Conservation (phyloP, 2,113 vertebrate genomes). For the Ellobius talpinus region DNA sequence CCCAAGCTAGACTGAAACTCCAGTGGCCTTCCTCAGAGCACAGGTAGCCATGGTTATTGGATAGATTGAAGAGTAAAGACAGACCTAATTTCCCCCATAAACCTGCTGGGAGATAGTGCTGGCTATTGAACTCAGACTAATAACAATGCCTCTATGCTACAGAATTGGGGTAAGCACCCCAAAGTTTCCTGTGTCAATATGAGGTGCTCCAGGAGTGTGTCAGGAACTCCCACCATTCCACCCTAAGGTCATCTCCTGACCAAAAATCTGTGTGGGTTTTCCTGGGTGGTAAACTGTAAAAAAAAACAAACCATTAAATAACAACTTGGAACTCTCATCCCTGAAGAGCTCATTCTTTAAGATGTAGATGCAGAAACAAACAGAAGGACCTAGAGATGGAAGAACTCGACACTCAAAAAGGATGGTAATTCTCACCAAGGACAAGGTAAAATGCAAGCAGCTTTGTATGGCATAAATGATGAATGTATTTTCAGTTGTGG, state of each 20-base stretch:
- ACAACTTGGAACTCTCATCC: background rate
- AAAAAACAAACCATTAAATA: constrained; percentile 44
- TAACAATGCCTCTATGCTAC: constrained; percentile 63
- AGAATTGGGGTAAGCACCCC: constrained; percentile 70
- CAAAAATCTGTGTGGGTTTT: constrained; percentile 20
- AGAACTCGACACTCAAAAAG: background rate
- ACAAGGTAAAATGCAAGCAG: background rate
- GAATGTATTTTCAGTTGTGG: background rate
- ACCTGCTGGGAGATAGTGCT: background rate
- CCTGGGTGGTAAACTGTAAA: constrained; percentile 13
- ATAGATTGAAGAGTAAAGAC: constrained; percentile 55
- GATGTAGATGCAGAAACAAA: constrained; percentile 51
- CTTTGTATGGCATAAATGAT: background rate
- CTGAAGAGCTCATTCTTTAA: constrained; percentile 27
- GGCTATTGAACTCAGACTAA: constrained; percentile 72
- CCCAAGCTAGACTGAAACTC: background rate
- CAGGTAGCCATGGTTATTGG: background rate
- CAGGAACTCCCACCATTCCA: constrained; percentile 1
- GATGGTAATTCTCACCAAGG: background rate
- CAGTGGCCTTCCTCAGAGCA: background rate
- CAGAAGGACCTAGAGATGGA: background rate
- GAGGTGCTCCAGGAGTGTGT: background rate
- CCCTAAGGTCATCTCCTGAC: background rate
- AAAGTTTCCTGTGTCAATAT: background rate
- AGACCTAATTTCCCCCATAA: constrained; percentile 43